Conservation (phyloP, 2,888 invertebrate species). For the Gymnosoma rotundatum region DNA sequence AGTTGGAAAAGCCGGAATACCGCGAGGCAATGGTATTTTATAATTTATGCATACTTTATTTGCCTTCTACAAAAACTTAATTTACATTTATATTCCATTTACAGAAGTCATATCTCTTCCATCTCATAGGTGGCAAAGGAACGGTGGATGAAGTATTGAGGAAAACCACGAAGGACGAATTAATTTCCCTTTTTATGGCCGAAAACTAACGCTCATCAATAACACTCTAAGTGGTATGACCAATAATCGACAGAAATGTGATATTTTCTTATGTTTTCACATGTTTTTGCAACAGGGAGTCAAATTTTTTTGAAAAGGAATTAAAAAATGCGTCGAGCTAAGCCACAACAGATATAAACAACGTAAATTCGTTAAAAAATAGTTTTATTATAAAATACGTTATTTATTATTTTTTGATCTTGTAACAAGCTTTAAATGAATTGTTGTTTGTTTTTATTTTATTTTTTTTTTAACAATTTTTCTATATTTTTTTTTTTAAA, state of each 20-base stretch:
- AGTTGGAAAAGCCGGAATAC: slow-evolving; percentile 43
- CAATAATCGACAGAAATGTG: slow-evolving; percentile 8
- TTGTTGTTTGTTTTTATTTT: not conserved
- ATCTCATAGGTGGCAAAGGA: slow-evolving; percentile 6
- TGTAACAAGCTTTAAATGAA: not conserved
- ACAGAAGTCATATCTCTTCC: slow-evolving; percentile 28
- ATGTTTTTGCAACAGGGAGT: not conserved
- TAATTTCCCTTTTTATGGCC: slow-evolving; percentile 23
- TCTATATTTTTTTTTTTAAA: not conserved
- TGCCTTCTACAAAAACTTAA: not conserved
- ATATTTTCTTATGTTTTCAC: not conserved
- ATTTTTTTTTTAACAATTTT: not conserved
- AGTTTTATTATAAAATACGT: no score
- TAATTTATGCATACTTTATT: slow-evolving; percentile 16
- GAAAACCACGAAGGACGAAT: no score
- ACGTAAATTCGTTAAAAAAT: no score
- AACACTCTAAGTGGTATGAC: slow-evolving; percentile 12
- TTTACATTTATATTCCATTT: slow-evolving; percentile 22
- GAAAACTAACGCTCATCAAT: slow-evolving; percentile 21
- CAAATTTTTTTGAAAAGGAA: not conserved
- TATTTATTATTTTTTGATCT: not conserved
- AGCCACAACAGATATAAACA: no score
- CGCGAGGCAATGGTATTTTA: slow-evolving; percentile 41
- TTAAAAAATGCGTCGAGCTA: not conserved
- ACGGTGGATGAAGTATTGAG: no score